Percentiles rank a stretch among this genome's conserved stretches.
Evolutionary conservation across 1,140 invertebrate genomes (phyloP).

Genomic region (Ceratina japonica): DNA sequence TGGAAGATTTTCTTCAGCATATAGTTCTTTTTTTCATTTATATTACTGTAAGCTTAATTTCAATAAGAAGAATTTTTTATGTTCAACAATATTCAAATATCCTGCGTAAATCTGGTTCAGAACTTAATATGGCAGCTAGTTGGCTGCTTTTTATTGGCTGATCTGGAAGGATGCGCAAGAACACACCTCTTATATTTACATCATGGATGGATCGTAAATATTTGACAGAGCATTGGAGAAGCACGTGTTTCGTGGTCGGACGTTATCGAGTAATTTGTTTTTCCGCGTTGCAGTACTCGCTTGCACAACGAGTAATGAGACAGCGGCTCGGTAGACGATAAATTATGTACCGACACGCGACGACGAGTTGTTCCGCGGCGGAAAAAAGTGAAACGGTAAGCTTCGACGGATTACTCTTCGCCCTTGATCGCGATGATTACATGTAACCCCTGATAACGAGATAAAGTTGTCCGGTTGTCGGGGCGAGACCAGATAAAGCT

Average conservation of each 20-base stretch:
- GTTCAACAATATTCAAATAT: too few species aligned
- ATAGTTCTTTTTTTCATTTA: too few species aligned
- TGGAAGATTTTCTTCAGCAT: too few species aligned
- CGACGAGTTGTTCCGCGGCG: neutral
- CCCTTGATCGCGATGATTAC: neutral
- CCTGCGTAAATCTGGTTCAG: too few species aligned
- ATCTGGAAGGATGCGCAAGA: too few species aligned
- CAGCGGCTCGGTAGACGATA: neutral
- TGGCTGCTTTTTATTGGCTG: too few species aligned
- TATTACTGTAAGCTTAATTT: too few species aligned
- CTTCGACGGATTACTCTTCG: neutral
- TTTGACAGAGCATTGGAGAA: constrained; percentile 29
- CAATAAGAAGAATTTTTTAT: too few species aligned
- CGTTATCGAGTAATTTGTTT: constrained; percentile 45
- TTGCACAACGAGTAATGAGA: neutral
- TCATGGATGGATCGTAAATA: constrained; percentile 52
- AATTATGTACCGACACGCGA: neutral
- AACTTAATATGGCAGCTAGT: too few species aligned
- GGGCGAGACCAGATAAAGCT: neutral
- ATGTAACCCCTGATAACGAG: neutral
- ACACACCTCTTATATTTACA: too few species aligned
- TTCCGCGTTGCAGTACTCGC: neutral
- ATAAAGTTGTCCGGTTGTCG: neutral
- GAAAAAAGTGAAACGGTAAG: neutral
- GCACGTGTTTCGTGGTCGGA: constrained; percentile 8